phyloP scores from a whole-genome alignment of 2,888 invertebrate species.

The Bellardia pandia region DNA sequence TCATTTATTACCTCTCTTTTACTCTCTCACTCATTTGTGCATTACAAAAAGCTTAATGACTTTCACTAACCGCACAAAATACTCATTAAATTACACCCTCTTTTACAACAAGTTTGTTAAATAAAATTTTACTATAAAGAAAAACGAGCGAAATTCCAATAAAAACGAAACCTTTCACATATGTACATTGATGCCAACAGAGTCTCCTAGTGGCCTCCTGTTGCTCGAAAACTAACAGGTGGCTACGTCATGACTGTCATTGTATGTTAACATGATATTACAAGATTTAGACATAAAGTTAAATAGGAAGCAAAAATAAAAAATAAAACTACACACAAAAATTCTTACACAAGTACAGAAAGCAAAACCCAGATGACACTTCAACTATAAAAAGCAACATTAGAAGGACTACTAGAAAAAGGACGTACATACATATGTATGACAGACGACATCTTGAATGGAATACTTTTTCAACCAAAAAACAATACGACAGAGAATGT shows the following conservation, averaged over 20 bases:
- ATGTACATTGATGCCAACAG: conserved; percentile 37
- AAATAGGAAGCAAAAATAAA: conserved; percentile 40
- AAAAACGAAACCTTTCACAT: neutral
- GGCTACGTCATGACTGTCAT: conserved; percentile 75
- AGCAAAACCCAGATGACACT: conserved; percentile 32
- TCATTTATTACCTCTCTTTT: neutral
- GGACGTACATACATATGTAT: neutral
- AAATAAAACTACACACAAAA: conserved; percentile 13
- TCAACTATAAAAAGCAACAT: conserved; percentile 18
- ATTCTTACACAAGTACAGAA: neutral
- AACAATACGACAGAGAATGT: conserved; percentile 16
- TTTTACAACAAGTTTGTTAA: conserved; percentile 5
- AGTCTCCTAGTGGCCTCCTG: conserved; percentile 79
- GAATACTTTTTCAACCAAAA: neutral
- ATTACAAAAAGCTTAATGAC: conserved; percentile 37
- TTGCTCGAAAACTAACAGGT: conserved; percentile 81
- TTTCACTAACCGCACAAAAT: conserved; percentile 16
- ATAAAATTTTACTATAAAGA: conserved; percentile 32
- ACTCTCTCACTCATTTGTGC: neutral
- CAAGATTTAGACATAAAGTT: conserved; percentile 58
- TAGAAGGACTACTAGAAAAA: conserved; percentile 15
- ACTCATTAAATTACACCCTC: conserved; percentile 6
- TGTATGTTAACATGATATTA: conserved; percentile 65
- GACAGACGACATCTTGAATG: conserved; percentile 3
- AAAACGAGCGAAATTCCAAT: neutral